Evolutionary conservation across 2,113 vertebrate species (phyloP), one percentile per base, ranked within the genome.

Genomic region (Anoplopoma fimbria): DNA sequence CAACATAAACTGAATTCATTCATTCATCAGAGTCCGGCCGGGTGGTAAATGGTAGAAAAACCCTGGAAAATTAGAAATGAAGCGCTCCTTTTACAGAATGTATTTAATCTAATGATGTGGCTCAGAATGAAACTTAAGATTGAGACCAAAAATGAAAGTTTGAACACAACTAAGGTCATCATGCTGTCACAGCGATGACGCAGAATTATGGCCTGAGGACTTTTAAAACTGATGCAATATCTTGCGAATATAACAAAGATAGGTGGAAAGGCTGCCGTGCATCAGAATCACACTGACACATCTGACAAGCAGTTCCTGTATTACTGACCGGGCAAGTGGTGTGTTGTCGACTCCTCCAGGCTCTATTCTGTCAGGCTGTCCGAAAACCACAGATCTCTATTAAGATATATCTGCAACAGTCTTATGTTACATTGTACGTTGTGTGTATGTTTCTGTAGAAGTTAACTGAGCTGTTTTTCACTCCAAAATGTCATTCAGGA

Each of bases 11-110:
- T 13, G 25, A n/a, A 53, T 38, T 21, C 23, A 40, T 25, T 4
- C n/a, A 9, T 19, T 15, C 9, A 34, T 36, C 2, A 29, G 10
- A 51, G 9, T 51, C 19, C 9, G 23, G 1, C 2, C 2, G 1
- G 6, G 12, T 0, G 8, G 6, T 17, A n/a, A 15, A n/a, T 42
- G 40, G 10, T 10, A 40, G 38, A 10, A n/a, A 53, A 19, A 47
- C 2, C 25, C 21, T 34, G 25, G 2, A 31, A 15, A 1, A n/a
- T n/a, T 29, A 5, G 10, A 3, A 9, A 23, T 1, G 0, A 15
- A 9, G 21, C 34, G 25, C 34, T 69, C 17, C 55, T 21, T n/a
- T 55, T 33, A 13, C 9, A 27, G 27, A 2, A 8, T 23, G 19
- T 2, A 55, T 47, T 4, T 49, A 68, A 10, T 67, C 19, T 57